Evolutionary conservation across 2,113 vertebrate species (phyloP), one percentile per base, ranked within the genome.

Genomic region (Nasalis larvatus): DNA sequence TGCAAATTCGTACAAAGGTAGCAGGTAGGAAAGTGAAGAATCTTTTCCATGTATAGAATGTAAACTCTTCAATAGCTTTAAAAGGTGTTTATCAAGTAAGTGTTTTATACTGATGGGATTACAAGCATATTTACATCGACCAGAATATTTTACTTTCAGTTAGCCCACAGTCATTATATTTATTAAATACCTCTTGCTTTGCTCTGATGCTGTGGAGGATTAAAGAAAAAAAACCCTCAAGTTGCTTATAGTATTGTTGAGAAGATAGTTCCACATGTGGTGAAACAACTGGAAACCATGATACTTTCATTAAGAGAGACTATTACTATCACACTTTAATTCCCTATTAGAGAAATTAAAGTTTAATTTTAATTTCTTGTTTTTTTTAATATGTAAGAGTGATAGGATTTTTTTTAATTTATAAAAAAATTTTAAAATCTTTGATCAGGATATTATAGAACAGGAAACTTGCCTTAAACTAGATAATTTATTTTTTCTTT

Each of bases 1-100:
- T 99, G 99, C 99, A 99, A 98, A 99, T 99, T 97, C 99, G 99
- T 98, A 99, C 99, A 96, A 99, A 99, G 99, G 99, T 99, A 87
- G 99, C 99, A 96, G 99, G 99, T 99, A 98, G 97, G 99, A 96
- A 63, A 69, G n/a, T 95, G 73, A 97, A 98, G 97, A 78, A 66
- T 89, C 92, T 89, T 96, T 98, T 93, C 90, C 94, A 95, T 97
- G 90, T 84, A 95, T 89, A 96, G 85, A 88, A 52, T 91, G 40
- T 74, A 86, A 68, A 71, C 47, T 97, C 52, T 42, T 96, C 3
- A 89, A 9, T 35, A n/a, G 94, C 87, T 96, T 91, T 97, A 96
- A 97, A 91, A 96, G 58, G 60, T 94, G 56, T 94, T 74, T 96
- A 21, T 88, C 49, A 85, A 92, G 47, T 80, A 66, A 93, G 66